These are phyloP conservation scores for Scomber japonicus DNA, from an alignment of 2,113 vertebrate species.

Conservation along the genomic window DNA sequence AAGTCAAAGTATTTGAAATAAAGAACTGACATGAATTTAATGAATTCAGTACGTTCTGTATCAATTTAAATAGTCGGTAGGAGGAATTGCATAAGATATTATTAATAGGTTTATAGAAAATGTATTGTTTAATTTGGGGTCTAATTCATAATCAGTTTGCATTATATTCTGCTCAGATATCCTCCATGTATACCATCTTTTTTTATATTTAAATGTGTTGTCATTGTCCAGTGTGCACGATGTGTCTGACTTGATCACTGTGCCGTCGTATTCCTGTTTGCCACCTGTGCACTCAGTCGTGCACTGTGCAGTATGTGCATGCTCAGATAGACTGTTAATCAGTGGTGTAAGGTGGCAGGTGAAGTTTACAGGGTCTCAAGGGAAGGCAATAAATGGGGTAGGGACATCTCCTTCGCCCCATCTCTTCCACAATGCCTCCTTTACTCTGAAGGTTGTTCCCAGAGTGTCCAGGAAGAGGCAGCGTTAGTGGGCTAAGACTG, in stretches of 20 bases:
- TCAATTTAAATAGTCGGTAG: too few relatives aligned
- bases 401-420: constrained; percentile 48
- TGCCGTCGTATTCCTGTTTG: constrained; percentile 25
- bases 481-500: constrained; percentile 22
- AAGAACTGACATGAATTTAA: too few relatives aligned
- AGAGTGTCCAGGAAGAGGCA: constrained; percentile 48
- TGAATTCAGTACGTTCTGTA: too few relatives aligned
- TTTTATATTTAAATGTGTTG: constrained; percentile 23
- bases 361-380: constrained; percentile 43
- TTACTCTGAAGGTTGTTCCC: constrained; percentile 62
- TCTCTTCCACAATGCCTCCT: constrained; percentile 63
- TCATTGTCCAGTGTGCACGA: constrained; percentile 56
- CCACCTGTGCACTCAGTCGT: constrained; percentile 43
- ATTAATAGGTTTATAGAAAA: not conserved
- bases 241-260: constrained; percentile 35
- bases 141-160: not conserved
- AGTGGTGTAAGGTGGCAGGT: constrained; percentile 54
- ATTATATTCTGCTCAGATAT: constrained; percentile 16
- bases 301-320: constrained; percentile 42
- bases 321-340: constrained; percentile 54
- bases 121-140: not conserved
- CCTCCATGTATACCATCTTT: constrained; percentile 1
- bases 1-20: too few relatives aligned
- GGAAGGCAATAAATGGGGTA: constrained; percentile 54
- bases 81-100: too few relatives aligned